Conservation (phyloP, 2,888 invertebrate genomes). For the Zygogramma bicolorata region DNA sequence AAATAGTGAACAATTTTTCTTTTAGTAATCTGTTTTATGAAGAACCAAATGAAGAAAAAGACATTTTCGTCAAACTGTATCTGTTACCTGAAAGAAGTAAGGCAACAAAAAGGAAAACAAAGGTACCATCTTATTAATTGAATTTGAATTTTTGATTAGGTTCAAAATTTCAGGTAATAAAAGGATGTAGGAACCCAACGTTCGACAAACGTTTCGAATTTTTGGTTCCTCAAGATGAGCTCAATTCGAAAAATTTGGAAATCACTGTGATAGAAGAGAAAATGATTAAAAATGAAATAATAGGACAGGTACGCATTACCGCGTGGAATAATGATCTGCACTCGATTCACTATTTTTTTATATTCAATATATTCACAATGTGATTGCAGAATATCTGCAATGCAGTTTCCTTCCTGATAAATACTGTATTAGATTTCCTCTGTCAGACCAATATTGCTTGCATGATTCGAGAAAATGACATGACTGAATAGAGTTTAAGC, state of each 20-base stretch:
- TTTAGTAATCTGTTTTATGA: conserved; percentile 82
- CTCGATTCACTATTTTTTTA: too few species aligned
- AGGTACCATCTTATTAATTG: conserved; percentile 67
- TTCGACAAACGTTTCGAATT: conserved; percentile 94
- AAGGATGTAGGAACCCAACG: conserved; percentile 89
- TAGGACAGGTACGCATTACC: conserved; percentile 80
- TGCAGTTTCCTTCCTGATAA: too few species aligned
- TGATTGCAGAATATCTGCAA: too few species aligned
- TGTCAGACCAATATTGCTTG: too few species aligned
- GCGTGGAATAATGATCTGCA: too few species aligned
- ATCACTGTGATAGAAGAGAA: conserved; percentile 90
- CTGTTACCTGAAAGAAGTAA: conserved; percentile 85
- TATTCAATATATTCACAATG: too few species aligned
- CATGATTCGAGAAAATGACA: too few species aligned
- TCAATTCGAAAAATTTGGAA: conserved; percentile 81
- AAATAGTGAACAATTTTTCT: conserved; percentile 35
- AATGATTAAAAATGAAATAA: conserved; percentile 82
- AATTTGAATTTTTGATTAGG: conserved; percentile 17
- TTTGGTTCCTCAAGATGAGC: conserved; percentile 82
- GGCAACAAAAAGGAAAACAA: conserved; percentile 88
- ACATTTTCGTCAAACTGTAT: conserved; percentile 91
- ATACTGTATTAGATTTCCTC: too few species aligned
- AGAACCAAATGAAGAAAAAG: conserved; percentile 86
- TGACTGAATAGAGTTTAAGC: too few species aligned
- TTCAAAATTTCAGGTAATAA: conserved; percentile 77